Conservation (phyloP, 92 coral and sea anemone species). For the Parazoanthus swiftii region DNA sequence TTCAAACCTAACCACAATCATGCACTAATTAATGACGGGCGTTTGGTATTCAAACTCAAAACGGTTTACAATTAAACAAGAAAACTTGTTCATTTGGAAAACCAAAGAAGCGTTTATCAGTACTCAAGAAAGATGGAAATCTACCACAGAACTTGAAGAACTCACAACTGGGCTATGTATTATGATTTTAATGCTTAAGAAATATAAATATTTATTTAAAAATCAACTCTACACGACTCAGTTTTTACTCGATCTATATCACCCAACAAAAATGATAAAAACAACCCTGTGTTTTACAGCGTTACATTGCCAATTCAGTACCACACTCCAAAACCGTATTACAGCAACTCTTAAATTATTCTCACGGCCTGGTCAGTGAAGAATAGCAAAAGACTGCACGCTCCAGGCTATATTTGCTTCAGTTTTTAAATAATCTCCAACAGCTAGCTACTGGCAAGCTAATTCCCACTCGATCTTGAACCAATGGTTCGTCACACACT, state of each 20-base stretch:
- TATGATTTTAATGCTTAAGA: too few species aligned
- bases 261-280: too few species aligned
- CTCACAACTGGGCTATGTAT: background rate
- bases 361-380: background rate
- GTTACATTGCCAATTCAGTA: too few species aligned
- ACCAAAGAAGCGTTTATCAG: background rate
- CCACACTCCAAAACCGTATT: background rate
- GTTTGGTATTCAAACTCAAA: too few species aligned
- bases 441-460: too few species aligned
- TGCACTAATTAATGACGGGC: too few species aligned
- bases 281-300: background rate
- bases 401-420: background rate
- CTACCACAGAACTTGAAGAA: background rate
- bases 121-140: background rate
- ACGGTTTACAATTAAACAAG: too few species aligned
- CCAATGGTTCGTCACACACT: background rate
- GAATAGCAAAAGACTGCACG: background rate
- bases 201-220: too few species aligned
- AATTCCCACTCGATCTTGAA: background rate
- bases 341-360: too few species aligned
- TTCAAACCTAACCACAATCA: too few species aligned
- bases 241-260: background rate
- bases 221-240: background rate
- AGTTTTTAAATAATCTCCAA: background rate
- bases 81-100: too few species aligned